A percentile compares a stretch with the other conserved stretches of the same genome.
Conservation (phyloP, 1,140 invertebrate species). For the Mercenaria mercenaria region DNA sequence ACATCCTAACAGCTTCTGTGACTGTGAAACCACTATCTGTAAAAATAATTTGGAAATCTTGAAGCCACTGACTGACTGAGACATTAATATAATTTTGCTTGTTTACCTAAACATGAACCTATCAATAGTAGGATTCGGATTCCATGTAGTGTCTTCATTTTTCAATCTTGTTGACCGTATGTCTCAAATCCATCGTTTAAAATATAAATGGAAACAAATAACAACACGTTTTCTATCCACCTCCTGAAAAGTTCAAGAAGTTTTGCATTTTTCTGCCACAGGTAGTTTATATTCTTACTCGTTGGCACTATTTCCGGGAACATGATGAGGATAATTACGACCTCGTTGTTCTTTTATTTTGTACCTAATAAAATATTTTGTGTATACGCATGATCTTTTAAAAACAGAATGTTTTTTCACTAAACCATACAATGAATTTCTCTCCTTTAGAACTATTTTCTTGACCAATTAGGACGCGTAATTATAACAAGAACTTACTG, state of each 20-base stretch:
- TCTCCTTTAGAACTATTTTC: background rate
- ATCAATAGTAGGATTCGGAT: background rate
- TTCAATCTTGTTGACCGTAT: background rate
- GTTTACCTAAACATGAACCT: background rate
- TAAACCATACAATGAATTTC: background rate
- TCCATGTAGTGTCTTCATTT: background rate
- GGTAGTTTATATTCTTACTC: background rate
- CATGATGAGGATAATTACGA: background rate
- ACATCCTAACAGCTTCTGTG: no score
- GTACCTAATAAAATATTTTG: background rate
- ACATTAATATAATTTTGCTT: no score
- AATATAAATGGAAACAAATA: background rate
- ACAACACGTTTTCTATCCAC: background rate
- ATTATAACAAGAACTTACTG: conserved; percentile 5
- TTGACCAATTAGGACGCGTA: background rate
- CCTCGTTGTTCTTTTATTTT: background rate
- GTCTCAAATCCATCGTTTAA: background rate
- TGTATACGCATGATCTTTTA: no score
- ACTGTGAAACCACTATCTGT: no score
- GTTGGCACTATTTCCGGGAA: background rate
- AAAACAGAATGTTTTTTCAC: no score
- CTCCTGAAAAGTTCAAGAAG: conserved; percentile 1
- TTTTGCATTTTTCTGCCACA: background rate
- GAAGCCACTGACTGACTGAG: no score
- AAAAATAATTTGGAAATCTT: no score